phyloP scores from a whole-genome alignment of 2,797 vertebrate genomes.

The Lepus townsendii region DNA sequence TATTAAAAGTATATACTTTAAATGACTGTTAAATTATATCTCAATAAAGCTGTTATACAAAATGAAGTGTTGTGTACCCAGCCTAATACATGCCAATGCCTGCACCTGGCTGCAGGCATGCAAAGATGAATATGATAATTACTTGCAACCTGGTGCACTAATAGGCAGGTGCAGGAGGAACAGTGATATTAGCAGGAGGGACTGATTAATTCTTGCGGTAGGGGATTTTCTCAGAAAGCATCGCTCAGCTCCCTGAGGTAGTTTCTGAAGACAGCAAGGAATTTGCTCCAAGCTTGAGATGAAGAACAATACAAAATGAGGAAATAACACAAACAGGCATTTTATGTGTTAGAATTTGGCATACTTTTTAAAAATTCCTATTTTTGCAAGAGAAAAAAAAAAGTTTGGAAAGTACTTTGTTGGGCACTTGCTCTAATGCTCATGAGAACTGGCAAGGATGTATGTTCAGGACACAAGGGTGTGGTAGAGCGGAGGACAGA shows the following conservation, averaged over 20 bases:
- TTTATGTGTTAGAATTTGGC: neutral
- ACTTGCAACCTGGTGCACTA: neutral
- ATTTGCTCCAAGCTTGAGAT: neutral
- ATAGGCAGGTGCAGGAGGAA: neutral
- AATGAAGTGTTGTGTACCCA: neutral
- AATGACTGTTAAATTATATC: neutral
- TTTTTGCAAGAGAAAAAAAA: neutral
- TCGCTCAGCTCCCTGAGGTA: neutral
- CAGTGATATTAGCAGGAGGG: neutral
- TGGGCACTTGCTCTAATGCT: neutral
- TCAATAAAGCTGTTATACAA: neutral
- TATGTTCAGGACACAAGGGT: neutral
- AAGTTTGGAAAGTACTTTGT: neutral
- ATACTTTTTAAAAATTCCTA: neutral
- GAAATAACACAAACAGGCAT: neutral
- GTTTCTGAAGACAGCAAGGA: constrained; percentile 22
- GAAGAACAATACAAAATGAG: neutral
- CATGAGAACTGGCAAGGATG: neutral
- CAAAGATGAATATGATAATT: neutral
- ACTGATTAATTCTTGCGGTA: neutral
- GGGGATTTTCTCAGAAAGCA: neutral
- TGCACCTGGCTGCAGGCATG: neutral
- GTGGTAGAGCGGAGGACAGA: neutral
- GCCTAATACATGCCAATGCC: neutral
- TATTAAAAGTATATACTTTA: neutral